Evolutionary conservation across 1,140 invertebrate species (phyloP).

Genomic region (Drosophila trapezifrons): DNA sequence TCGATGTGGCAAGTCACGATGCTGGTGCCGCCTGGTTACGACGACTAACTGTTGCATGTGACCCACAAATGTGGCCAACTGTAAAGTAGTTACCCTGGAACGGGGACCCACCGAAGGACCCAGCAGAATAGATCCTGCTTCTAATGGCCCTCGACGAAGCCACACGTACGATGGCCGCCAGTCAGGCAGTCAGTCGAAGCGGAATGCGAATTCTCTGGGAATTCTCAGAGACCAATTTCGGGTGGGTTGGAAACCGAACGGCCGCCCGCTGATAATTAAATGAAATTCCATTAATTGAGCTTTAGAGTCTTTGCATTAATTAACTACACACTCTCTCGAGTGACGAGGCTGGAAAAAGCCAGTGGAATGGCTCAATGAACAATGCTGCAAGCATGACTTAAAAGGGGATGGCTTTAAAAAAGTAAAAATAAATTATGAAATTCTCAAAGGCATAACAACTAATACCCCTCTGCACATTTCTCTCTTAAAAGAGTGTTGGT

Average conservation of each 20-base stretch:
- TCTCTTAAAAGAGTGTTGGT: neutral
- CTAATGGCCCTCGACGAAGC: constrained; percentile 57
- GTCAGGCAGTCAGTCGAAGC: constrained; percentile 7
- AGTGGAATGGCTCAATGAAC: constrained; percentile 18
- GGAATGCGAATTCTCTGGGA: constrained; percentile 13
- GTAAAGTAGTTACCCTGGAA: constrained; percentile 28
- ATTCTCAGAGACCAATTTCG: constrained; percentile 17
- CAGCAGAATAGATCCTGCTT: constrained; percentile 24
- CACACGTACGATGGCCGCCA: constrained; percentile 63
- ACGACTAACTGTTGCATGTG: constrained; percentile 63
- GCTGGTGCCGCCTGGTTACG: constrained; percentile 26
- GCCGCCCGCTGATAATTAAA: constrained; percentile 64
- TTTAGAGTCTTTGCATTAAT: constrained; percentile 60
- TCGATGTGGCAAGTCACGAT: constrained; percentile 57
- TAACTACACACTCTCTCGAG: constrained; percentile 31
- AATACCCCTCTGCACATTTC: neutral
- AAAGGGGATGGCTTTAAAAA: neutral
- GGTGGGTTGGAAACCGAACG: constrained; percentile 17
- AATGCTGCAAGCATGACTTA: neutral
- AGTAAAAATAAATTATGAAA: constrained; percentile 8
- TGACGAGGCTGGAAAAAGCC: constrained; percentile 1
- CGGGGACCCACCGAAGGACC: constrained; percentile 15
- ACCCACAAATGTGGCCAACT: constrained; percentile 70
- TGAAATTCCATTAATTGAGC: constrained; percentile 78
- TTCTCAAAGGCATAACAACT: neutral